phyloP scores from a whole-genome alignment of 2,797 vertebrate species.

The Capromys pilorides region DNA sequence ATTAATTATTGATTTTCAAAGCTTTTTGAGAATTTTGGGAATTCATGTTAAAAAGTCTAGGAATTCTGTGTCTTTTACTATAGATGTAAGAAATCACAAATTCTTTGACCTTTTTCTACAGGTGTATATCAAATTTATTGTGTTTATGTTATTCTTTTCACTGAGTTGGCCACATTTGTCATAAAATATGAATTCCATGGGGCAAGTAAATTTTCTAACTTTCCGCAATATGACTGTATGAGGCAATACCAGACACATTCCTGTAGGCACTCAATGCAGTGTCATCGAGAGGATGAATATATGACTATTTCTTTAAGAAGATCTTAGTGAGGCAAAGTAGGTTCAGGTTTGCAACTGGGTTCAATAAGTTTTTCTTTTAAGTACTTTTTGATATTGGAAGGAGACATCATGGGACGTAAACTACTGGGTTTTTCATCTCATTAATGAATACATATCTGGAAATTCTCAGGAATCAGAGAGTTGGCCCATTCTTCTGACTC shows the following conservation, averaged over 20 bases:
- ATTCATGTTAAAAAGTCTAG: not conserved
- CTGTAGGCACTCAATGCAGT: not conserved
- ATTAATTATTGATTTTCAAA: not conserved
- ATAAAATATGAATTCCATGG: not conserved
- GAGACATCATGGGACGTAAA: not conserved
- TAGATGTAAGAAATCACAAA: not conserved
- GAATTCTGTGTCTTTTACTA: not conserved
- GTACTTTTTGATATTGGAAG: not conserved
- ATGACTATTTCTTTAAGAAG: constrained; percentile 22
- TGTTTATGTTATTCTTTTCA: not conserved
- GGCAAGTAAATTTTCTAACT: not conserved
- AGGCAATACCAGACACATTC: not conserved
- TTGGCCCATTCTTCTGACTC: not conserved
- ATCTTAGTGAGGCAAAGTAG: not conserved
- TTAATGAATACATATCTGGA: not conserved
- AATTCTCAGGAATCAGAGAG: not conserved
- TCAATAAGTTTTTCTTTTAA: not conserved
- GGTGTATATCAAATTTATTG: not conserved
- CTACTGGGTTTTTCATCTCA: not conserved
- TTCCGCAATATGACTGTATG: not conserved
- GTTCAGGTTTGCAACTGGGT: not conserved
- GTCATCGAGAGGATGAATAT: constrained; percentile 4
- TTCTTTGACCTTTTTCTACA: not conserved
- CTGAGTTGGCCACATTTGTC: not conserved
- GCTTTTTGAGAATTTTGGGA: not conserved